A percentile compares a stretch with the other conserved stretches of the same genome.
Evolutionary conservation across 1,140 invertebrate species (phyloP).

Genomic region (Lasaia peninsularis): DNA sequence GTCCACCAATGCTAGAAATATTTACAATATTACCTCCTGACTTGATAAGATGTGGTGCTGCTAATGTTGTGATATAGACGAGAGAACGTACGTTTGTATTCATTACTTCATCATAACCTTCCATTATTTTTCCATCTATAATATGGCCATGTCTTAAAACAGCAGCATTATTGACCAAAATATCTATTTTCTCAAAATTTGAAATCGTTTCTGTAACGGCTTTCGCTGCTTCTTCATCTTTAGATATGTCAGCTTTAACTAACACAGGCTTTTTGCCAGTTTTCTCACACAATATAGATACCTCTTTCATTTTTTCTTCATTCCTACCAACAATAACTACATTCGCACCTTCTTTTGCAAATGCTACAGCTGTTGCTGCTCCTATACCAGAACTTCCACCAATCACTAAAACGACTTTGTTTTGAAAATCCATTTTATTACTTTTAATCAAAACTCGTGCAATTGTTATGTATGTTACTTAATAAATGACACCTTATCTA

Average conservation of each 20-base stretch:
- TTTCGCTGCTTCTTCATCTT: conserved; percentile 14
- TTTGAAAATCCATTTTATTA: conserved; percentile 12
- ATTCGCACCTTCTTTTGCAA: conserved; percentile 16
- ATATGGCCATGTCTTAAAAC: conserved; percentile 1
- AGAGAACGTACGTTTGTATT: conserved; percentile 13
- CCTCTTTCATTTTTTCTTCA: conserved; percentile 18
- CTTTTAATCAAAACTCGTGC: no score
- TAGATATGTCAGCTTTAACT: conserved; percentile 22
- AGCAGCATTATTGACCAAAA: conserved; percentile 26
- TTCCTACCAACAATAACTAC: conserved; percentile 25
- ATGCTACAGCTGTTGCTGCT: conserved; percentile 14
- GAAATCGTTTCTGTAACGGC: conserved; percentile 16
- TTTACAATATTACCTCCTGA: conserved; percentile 13
- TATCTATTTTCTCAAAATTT: conserved; percentile 19
- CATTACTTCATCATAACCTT: neutral
- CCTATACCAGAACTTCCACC: conserved; percentile 21
- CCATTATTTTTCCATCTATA: conserved; percentile 11
- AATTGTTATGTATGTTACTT: no score
- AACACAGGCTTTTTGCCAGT: conserved; percentile 10
- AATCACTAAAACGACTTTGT: conserved; percentile 21
- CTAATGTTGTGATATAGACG: neutral
- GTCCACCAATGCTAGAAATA: conserved; percentile 1
- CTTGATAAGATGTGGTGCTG: conserved; percentile 6
- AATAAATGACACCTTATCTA: no score
- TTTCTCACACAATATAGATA: conserved; percentile 8